Evolutionary conservation across 2,797 vertebrate genomes (phyloP), one percentile per base, ranked within the genome.

Genomic region (Enteromius thamalakanensis): DNA sequence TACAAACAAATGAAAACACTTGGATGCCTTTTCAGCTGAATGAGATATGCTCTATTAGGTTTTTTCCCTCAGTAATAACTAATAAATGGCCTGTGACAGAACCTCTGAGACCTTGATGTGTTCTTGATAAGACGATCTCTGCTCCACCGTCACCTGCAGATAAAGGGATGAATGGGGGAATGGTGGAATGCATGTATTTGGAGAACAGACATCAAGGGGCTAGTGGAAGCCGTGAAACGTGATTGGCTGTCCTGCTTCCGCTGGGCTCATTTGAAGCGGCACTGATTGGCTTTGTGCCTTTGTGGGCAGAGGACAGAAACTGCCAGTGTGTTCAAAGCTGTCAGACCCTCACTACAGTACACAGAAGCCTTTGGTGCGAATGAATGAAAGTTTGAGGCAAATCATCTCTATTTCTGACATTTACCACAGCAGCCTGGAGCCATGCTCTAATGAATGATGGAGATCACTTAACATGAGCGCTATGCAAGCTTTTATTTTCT

Each of bases 1-100:
- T 87, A 90, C 91, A 85, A 81, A 68, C 77, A 84, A 90, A 89
- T 90, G 86, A 88, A 88, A 88, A 89, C 88, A 84, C 89, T 89
- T 40, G 29, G 83, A 47, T 74, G 70, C 49, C 55, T 79, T 83
- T 79, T 74, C 14, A 79, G 72, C 49, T 15, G 45, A n/a, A 51
- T 4, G 12, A 62, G 67, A 76, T 34, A 76, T 71, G 51, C 55
- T 68, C 21, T 40, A 8, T 55, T 21, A 26, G 55, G 1, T 45
- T 47, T 55, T 21, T 17, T 80, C 29, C 12, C 60, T 84, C 23
- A 51, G 74, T 55, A 26, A 49, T 26, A 74, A 74, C 26, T 71
- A 79, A 80, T 51, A 47, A 79, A 72, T n/a, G 42, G n/a, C 75
- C 7, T 29, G 6, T 45, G 49, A 26, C 37, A 64, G 76, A 42